Conservation (phyloP, 2,888 invertebrate species). For the Drosophila phalerata region DNA sequence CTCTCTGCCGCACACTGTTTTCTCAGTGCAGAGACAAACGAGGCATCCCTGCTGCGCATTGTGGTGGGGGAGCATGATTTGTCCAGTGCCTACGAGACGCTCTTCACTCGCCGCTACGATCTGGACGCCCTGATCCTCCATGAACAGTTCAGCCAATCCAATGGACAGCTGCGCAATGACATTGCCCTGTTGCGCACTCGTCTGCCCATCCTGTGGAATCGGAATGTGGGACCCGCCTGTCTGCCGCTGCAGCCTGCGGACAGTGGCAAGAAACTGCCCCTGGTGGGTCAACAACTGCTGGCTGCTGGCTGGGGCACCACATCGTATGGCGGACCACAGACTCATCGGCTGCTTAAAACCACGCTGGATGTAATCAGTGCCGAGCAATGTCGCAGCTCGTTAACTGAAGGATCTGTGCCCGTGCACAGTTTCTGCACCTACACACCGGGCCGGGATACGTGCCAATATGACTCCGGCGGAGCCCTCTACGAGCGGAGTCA, state of each 20-base stretch:
- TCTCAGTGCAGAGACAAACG: conserved; percentile 64
- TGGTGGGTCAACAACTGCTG: conserved; percentile 85
- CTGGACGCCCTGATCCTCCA: conserved; percentile 85
- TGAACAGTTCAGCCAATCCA: conserved; percentile 75
- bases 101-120: conserved; percentile 85
- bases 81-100: conserved; percentile 70
- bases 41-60: conserved; percentile 80
- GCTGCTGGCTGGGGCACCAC: conserved; percentile 87
- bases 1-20: conserved; percentile 87
- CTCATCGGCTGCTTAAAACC: conserved; percentile 86
- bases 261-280: conserved; percentile 48
- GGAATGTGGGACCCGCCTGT: conserved; percentile 88
- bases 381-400: conserved; percentile 83
- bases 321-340: conserved; percentile 86
- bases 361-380: conserved; percentile 86
- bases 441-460: conserved; percentile 86
- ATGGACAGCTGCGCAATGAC: conserved; percentile 85
- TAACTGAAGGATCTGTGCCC: conserved; percentile 62
- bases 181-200: conserved; percentile 86
- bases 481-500: conserved; percentile 86
- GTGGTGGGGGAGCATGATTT: conserved; percentile 87
- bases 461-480: conserved; percentile 87
- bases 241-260: conserved; percentile 85
- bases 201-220: conserved; percentile 85
- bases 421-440: conserved; percentile 86